Conservation (phyloP, 92 coral and sea anemone species). For the Parazoanthus darwini region DNA sequence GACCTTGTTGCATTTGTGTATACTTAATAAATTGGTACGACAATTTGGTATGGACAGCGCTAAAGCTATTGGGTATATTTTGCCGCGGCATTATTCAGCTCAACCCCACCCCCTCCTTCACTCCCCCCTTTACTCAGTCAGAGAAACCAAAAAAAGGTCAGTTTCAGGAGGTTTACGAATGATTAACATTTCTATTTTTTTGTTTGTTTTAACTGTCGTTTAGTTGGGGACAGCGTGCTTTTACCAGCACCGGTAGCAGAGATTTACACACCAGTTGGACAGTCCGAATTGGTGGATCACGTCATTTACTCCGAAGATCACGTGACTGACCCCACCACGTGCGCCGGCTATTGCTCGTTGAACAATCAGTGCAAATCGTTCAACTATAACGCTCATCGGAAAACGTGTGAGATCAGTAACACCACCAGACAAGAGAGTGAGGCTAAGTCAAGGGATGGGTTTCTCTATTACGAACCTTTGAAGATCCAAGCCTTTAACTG, state of each 20-base stretch:
- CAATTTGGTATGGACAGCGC: too few relatives aligned
- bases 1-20: too few relatives aligned
- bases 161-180: too few relatives aligned
- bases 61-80: too few relatives aligned
- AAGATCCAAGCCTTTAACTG: neutral
- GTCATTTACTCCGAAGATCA: constrained; percentile 21
- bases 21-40: too few relatives aligned
- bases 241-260: neutral
- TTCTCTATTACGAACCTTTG: constrained; percentile 13
- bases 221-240: too few relatives aligned
- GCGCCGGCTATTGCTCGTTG: constrained; percentile 23
- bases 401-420: constrained; percentile 26
- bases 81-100: too few relatives aligned
- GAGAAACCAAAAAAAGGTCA: too few relatives aligned
- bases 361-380: neutral
- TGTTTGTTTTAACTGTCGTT: too few relatives aligned
- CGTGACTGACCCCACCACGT: constrained; percentile 5
- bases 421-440: neutral
- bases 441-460: neutral
- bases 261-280: neutral
- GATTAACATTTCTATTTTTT: too few relatives aligned
- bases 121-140: too few relatives aligned
- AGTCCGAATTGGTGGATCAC: neutral
- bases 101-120: too few relatives aligned
- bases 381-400: neutral